A percentile compares a stretch with the other conserved stretches of the same genome.
Evolutionary conservation across 2,888 invertebrate species (phyloP).

Genomic region (Macrosiphum euphorbiae): DNA sequence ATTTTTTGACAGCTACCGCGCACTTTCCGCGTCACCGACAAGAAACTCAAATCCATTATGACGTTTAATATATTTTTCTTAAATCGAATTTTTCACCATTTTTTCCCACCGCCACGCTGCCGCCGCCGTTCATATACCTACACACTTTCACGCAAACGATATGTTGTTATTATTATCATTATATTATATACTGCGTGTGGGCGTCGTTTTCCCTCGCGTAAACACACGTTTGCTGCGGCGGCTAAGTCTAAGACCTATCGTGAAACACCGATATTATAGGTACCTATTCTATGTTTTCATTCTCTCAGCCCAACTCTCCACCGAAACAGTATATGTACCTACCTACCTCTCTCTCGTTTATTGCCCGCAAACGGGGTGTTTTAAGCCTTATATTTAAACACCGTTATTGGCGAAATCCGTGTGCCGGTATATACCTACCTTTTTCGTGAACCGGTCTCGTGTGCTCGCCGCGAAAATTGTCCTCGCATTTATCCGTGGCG

Average conservation of each 20-base stretch:
- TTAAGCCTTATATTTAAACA: neutral
- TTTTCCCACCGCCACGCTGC: constrained; percentile 24
- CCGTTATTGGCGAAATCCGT: constrained; percentile 42
- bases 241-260: constrained; percentile 12
- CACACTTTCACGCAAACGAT: constrained; percentile 23
- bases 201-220: constrained; percentile 22
- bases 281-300: neutral
- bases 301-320: neutral
- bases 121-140: neutral
- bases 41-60: constrained; percentile 3
- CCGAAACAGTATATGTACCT: neutral
- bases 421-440: neutral
- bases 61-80: constrained; percentile 28
- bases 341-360: neutral
- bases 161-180: constrained; percentile 18
- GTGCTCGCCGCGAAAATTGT: constrained; percentile 52
- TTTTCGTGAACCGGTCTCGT: neutral
- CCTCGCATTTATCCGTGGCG: constrained; percentile 54
- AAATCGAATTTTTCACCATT: neutral
- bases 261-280: constrained; percentile 14
- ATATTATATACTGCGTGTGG: neutral
- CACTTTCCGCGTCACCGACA: neutral
- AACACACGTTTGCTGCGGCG: neutral
- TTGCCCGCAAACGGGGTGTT: neutral
- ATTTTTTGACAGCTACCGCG: neutral